Evolutionary conservation across 2,888 invertebrate species (phyloP), one percentile per base, ranked within the genome.

Genomic region (Lithosia quadra): DNA sequence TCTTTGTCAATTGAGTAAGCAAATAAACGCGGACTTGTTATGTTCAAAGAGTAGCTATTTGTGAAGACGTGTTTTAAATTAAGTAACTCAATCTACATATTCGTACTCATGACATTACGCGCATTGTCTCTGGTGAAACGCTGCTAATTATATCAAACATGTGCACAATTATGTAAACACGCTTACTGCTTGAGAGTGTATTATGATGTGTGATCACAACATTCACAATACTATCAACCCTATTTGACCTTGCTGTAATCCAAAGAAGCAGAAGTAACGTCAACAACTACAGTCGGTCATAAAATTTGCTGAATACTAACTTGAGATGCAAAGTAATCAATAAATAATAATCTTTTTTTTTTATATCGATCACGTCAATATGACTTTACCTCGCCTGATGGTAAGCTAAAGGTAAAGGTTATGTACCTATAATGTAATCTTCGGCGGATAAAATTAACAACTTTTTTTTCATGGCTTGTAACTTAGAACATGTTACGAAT

Each of bases 1-100:
- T 49, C 57, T 60, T 21, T 65, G 57, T 34, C 58, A 65, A 69
- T 71, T 57, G 60, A 33, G 2, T 22, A 65, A 63, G 61, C 59
- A 62, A 67, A 68, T 68, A 79, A 69, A 49, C 36, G 28, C 8
- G 24, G 34, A 43, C 22, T 33, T 58, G 2, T 24, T 55, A 24
- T 53, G 15, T 9, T 13, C 21, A 65, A 65, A 65, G 59, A 33
- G 33, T 21, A 59, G 3, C 2, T 8, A 43, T 58, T 33, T 33
- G 9, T 28, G 33, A 18, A 24, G 58, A 58, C 28, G 58, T 58
- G 58, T n/a, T 49, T 49, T n/a, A 34, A 34, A 7, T 34, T 34
- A 34, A 34, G 34, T 49, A n/a, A 43, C 34, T 36, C 10, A 43
- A 18, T 43, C 43, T 43, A 43, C 18, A 43, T 43, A 43, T 7